Evolutionary conservation across 2,113 vertebrate genomes (phyloP).

Genomic region (Grallaria varia): DNA sequence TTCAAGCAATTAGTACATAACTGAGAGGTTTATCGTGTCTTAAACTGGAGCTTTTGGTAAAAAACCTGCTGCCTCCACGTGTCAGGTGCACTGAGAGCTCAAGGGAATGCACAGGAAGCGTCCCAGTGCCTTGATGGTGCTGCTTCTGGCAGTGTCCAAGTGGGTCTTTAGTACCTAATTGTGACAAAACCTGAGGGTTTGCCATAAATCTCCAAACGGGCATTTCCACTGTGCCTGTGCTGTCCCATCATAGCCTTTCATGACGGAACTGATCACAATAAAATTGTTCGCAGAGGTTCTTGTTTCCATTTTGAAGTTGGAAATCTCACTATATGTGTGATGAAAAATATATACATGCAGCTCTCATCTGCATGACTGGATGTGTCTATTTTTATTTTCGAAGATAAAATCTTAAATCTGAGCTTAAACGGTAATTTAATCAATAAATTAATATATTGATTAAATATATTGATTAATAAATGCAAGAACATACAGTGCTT

Average conservation of each 20-base stretch:
- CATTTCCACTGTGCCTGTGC: background rate
- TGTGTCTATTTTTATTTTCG: background rate
- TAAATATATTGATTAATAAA: background rate
- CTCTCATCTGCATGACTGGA: background rate
- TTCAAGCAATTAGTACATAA: background rate
- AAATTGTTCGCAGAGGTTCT: background rate
- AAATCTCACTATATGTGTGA: background rate
- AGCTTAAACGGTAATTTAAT: background rate
- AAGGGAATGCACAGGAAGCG: background rate
- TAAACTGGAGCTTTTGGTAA: background rate
- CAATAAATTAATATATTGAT: background rate
- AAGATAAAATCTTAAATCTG: background rate
- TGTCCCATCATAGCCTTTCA: background rate
- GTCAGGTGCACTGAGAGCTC: background rate
- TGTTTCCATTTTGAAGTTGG: background rate
- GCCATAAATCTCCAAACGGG: background rate
- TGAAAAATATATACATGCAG: background rate
- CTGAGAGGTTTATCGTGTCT: background rate
- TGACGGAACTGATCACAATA: background rate
- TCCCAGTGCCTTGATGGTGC: background rate
- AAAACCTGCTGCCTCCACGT: background rate
- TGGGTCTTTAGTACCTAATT: background rate
- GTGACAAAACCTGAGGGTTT: background rate
- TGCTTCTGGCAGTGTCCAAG: background rate
- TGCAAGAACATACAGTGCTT: background rate